Percentiles rank a stretch among this genome's conserved stretches.
Conservation (phyloP, 2,888 invertebrate genomes). For the Pterobdella sp. region DNA sequence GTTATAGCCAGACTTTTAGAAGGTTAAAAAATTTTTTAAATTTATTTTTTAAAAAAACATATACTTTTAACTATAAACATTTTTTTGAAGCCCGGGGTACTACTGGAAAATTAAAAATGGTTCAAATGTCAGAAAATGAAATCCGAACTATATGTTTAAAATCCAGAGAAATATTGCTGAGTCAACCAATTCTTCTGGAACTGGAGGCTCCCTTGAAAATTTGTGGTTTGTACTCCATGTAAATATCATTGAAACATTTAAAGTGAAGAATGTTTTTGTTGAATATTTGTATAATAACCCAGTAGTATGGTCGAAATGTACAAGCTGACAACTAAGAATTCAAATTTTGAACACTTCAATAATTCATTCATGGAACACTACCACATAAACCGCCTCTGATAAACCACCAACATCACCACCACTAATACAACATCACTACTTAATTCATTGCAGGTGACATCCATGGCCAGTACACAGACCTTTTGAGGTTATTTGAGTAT, state of each 20-base stretch:
- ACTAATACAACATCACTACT: too few species aligned
- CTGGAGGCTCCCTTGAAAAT: conserved; percentile 59
- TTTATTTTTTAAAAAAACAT: neutral
- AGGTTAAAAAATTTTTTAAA: conserved; percentile 27
- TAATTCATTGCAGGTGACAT: conserved; percentile 52
- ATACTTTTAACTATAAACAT: neutral
- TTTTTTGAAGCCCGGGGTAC: conserved; percentile 54
- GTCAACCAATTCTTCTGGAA: conserved; percentile 58
- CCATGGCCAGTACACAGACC: conserved; percentile 52
- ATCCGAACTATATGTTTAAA: conserved; percentile 54
- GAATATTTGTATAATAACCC: neutral
- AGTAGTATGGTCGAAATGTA: too few species aligned
- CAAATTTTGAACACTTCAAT: too few species aligned
- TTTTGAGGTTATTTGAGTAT: conserved; percentile 51
- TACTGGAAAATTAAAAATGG: conserved; percentile 74
- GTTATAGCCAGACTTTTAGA: conserved; percentile 38
- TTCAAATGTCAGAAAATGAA: conserved; percentile 57
- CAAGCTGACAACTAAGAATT: too few species aligned
- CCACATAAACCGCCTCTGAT: too few species aligned
- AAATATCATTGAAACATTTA: too few species aligned
- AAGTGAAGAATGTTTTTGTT: neutral
- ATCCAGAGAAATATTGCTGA: conserved; percentile 58
- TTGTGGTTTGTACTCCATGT: conserved; percentile 52
- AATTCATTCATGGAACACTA: too few species aligned
- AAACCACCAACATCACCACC: too few species aligned